Evolutionary conservation across 2,113 vertebrate species (phyloP).

Genomic region (Ailurus styani): DNA sequence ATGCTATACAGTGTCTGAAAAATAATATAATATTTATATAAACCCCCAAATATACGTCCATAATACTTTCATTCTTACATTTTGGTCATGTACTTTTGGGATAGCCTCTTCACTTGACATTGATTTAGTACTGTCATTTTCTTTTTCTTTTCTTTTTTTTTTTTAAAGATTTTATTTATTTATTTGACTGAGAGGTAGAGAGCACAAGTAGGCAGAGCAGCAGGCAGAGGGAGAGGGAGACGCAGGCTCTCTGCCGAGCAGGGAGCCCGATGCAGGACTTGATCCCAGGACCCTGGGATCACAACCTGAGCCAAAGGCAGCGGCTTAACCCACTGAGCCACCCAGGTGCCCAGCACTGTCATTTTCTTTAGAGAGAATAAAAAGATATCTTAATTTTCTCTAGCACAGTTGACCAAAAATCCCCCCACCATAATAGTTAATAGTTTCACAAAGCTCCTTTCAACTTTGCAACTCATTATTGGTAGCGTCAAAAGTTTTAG

Average conservation of each 20-base stretch:
- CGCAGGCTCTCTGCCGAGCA: too few relatives aligned
- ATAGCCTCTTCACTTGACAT: background rate
- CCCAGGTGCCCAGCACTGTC: too few relatives aligned
- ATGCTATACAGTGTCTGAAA: background rate
- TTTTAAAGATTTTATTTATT: too few relatives aligned
- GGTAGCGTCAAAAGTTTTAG: background rate
- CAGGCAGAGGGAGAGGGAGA: too few relatives aligned
- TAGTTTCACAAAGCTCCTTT: background rate
- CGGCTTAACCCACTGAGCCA: too few relatives aligned
- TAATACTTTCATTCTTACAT: background rate
- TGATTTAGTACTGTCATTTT: background rate
- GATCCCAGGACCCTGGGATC: too few relatives aligned
- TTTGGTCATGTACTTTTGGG: background rate
- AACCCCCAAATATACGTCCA: background rate
- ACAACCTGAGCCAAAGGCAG: too few relatives aligned
- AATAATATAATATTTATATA: background rate
- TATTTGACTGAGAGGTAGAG: too few relatives aligned
- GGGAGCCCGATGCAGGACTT: too few relatives aligned
- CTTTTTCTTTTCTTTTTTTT: too few relatives aligned
- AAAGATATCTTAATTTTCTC: background rate
- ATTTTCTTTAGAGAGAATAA: background rate
- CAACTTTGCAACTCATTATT: background rate
- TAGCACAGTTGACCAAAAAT: background rate
- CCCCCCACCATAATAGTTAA: background rate
- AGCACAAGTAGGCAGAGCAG: too few relatives aligned